Percentiles rank a stretch among this genome's conserved stretches.
Evolutionary conservation across 1,140 invertebrate species (phyloP).

Genomic region (Parapsyche elsis): DNA sequence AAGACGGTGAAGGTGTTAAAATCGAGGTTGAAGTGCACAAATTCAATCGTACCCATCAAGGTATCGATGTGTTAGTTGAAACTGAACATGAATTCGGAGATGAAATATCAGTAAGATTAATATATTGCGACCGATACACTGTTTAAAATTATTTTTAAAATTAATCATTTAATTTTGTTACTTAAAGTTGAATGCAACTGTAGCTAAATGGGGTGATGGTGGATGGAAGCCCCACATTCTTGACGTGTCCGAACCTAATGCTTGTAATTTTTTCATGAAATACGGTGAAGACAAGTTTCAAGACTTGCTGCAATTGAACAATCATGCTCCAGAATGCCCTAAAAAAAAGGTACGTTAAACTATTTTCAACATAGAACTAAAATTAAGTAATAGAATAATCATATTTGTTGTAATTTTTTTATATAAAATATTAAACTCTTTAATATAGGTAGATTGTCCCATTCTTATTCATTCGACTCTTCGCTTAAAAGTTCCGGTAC

Average conservation of each 20-base stretch:
- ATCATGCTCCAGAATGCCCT: not conserved
- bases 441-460: too few relatives aligned
- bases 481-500: too few relatives aligned
- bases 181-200: slow-evolving; percentile 11
- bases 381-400: too few relatives aligned
- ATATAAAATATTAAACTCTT: too few relatives aligned
- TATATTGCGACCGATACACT: not conserved
- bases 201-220: slow-evolving; percentile 23
- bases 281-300: slow-evolving; percentile 20
- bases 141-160: not conserved
- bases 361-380: too few relatives aligned
- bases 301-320: not conserved
- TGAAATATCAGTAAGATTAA: not conserved
- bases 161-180: not conserved
- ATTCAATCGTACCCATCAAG: not conserved
- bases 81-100: not conserved
- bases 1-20: not conserved
- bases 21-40: not conserved
- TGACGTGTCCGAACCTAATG: slow-evolving; percentile 6
- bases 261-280: slow-evolving; percentile 41
- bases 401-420: too few relatives aligned
- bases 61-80: not conserved
- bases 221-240: slow-evolving; percentile 37
- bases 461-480: too few relatives aligned
- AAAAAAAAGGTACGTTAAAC: not conserved